Evolutionary conservation across 2,797 vertebrate genomes (phyloP).

Genomic region (Labroides dimidiatus): DNA sequence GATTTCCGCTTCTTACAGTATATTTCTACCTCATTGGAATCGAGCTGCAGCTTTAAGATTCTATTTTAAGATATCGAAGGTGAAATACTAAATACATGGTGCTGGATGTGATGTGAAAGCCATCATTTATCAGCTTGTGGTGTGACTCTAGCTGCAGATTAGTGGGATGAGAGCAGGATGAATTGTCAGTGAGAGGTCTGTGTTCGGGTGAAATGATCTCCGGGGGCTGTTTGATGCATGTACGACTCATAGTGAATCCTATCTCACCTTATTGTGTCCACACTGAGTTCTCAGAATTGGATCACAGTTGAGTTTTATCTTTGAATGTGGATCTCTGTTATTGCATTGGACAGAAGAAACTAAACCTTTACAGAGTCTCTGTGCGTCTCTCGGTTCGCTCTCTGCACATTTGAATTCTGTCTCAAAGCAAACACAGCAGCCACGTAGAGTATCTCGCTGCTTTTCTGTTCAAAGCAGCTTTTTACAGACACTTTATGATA

Average conservation of each 20-base stretch:
- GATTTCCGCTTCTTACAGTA: too few relatives aligned
- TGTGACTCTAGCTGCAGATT: conserved; percentile 48
- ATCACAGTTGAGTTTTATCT: conserved; percentile 67
- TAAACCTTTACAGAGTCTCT: conserved; percentile 13
- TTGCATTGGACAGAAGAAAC: conserved; percentile 35
- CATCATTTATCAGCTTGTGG: conserved; percentile 51
- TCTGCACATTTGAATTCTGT: conserved; percentile 37
- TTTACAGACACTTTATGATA: conserved; percentile 24
- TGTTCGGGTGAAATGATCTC: conserved; percentile 60
- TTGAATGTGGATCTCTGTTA: conserved; percentile 51
- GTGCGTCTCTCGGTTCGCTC: conserved; percentile 25
- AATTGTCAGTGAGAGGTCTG: conserved; percentile 52
- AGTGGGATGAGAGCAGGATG: conserved; percentile 54
- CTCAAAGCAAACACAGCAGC: conserved; percentile 18
- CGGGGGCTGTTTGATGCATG: conserved; percentile 63
- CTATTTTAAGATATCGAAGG: conserved; percentile 3
- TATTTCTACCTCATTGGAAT: background rate
- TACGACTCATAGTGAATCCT: conserved; percentile 54
- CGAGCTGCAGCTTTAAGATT: background rate
- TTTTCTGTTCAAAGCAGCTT: conserved; percentile 24
- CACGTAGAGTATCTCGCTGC: conserved; percentile 9
- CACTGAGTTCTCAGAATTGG: conserved; percentile 58
- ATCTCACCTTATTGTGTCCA: conserved; percentile 60
- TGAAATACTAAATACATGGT: conserved; percentile 19
- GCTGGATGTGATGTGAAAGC: conserved; percentile 48